Conservation (phyloP, 2,797 vertebrate species). For the Lagodon rhomboides region DNA sequence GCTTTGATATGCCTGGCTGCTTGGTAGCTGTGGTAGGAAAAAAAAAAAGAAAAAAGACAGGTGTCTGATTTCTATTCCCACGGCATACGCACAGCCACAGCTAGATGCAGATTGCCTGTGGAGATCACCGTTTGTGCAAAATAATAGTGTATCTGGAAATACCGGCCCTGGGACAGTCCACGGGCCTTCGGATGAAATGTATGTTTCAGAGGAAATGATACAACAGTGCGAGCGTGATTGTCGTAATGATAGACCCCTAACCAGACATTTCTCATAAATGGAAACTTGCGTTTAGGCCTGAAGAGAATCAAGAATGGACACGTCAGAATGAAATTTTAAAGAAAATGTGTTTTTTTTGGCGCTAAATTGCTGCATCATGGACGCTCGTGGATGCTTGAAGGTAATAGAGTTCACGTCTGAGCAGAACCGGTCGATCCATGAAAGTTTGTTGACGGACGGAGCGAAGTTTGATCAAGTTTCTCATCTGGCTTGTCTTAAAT, state of each 20-base stretch:
- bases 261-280: constrained; percentile 84
- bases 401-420: constrained; percentile 75
- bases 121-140: constrained; percentile 80
- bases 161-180: constrained; percentile 48
- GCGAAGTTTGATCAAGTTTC: constrained; percentile 50
- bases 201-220: constrained; percentile 78
- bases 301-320: constrained; percentile 61
- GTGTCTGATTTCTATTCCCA: constrained; percentile 85
- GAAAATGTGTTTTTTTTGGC: constrained; percentile 63
- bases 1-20: constrained; percentile 78
- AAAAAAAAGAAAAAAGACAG: constrained; percentile 65
- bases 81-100: constrained; percentile 66
- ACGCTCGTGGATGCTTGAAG: constrained; percentile 56
- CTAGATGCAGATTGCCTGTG: constrained; percentile 85
- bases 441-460: constrained; percentile 53
- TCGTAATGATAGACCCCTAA: constrained; percentile 83
- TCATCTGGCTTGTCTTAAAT: constrained; percentile 39
- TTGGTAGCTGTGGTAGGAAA: constrained; percentile 51
- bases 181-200: constrained; percentile 67
- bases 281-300: constrained; percentile 75
- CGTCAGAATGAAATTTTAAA: constrained; percentile 72
- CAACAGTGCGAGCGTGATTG: constrained; percentile 78
- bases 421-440: constrained; percentile 44
- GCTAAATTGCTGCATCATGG: constrained; percentile 71
- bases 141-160: constrained; percentile 81